Base-by-base conservation (phyloP, 2,888 invertebrate species). In the Pollenia angustigena region DNA sequence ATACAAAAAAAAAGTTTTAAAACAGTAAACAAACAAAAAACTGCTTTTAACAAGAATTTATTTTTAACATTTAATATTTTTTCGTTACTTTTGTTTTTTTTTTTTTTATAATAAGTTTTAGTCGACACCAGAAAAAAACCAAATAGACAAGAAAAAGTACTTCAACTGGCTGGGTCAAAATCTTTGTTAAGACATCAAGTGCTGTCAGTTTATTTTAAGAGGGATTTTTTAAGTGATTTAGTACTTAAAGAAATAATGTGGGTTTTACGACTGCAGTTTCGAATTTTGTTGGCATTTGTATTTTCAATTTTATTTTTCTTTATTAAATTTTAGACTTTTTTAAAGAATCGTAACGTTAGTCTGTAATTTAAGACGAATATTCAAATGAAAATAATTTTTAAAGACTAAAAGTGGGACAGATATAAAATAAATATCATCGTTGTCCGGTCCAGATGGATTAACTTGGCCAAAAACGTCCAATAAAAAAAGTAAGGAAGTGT, bases 221-320 rank as follows among this genome's bases (percentile, higher is more conserved):
- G 58, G 50, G 64, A 44, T 64, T 64, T 64, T 75, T 40, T 11
- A 6, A 18, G 7, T 50, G 64, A 52, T 64, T 75, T 60, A 50
- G 6, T 74, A 50, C 1, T 50, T 74, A 16, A 50, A 66, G 14
- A 48, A 48, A 66, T 32, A 10, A 48, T 48, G 32, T 32, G 2
- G 23, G 10, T 42, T 52, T 52, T 52, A 9, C 12, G 23, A 12
- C 23, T 9, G 23, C 23, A 23, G 44, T 58, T n/a, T 1, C 18
- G 46, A 23, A 32, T 72, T 58, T 58, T 46, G 10, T 71, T 18
- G 23, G 18, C 18, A 56, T 56, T 71, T 14, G 14, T 44, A 46
- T 46, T 46, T 23, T 12, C 14, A 46, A 23, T 23, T 23, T 23
- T 23, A 23, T 23, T 23, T 23, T 23, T 1, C 12, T 23, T 46